Percentiles rank a stretch among this genome's conserved stretches.
These are phyloP conservation scores for Amia ocellicauda DNA, from an alignment of 2,113 vertebrate species.

Conservation along the genomic window DNA sequence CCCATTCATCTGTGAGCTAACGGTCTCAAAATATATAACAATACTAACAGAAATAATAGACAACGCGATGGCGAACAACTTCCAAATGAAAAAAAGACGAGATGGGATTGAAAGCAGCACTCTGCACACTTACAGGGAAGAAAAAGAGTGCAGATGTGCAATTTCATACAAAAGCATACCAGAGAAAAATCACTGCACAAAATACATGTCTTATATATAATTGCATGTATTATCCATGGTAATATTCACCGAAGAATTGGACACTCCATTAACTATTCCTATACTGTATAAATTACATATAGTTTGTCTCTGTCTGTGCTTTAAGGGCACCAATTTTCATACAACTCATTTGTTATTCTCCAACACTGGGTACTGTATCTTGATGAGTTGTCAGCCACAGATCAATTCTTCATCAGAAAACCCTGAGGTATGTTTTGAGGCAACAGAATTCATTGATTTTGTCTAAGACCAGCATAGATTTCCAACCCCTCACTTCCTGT, in stretches of 20 bases:
- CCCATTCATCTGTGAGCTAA: too few species aligned
- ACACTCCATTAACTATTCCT: background rate
- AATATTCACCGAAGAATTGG: conserved; percentile 8
- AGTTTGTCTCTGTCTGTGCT: background rate
- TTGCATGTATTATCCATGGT: conserved; percentile 1
- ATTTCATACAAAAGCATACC: background rate
- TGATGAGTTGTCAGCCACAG: conserved; percentile 24
- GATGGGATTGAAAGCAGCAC: too few species aligned
- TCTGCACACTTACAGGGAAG: too few species aligned
- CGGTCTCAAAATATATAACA: too few species aligned
- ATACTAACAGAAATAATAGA: too few species aligned
- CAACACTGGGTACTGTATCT: conserved; percentile 3
- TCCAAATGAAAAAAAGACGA: background rate
- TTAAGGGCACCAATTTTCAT: background rate
- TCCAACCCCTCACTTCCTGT: background rate
- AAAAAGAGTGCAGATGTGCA: background rate
- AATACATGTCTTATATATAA: background rate
- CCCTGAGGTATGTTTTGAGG: conserved; percentile 6
- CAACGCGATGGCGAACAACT: too few species aligned
- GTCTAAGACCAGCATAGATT: background rate
- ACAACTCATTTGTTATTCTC: conserved; percentile 14
- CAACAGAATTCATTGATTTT: conserved; percentile 18
- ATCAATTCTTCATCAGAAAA: conserved; percentile 14
- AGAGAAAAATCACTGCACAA: background rate
- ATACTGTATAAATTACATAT: conserved; percentile 19